Evolutionary conservation across 64 coral and sea anemone species (phyloP).

Genomic region (Catalaphyllia jardinei): DNA sequence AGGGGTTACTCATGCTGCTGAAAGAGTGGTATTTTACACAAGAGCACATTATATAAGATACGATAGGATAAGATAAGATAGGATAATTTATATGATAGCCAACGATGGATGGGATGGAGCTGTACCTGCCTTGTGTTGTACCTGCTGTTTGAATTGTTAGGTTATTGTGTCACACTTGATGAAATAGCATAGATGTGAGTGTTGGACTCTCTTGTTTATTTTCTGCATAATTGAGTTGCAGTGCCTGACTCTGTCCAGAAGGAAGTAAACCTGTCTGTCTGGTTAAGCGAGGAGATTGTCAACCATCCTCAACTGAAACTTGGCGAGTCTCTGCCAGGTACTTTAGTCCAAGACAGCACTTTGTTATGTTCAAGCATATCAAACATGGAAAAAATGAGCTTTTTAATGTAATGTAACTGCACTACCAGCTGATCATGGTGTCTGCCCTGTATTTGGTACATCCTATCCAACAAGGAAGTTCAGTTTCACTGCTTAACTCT

Average conservation of each 20-base stretch:
- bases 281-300: slow-evolving; percentile 6
- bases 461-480: slow-evolving; percentile 48
- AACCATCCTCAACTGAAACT: slow-evolving; percentile 1
- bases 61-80: too few relatives aligned
- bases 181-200: not conserved
- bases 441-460: slow-evolving; percentile 59
- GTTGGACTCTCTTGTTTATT: slow-evolving; percentile 14
- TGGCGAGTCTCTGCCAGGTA: slow-evolving; percentile 26
- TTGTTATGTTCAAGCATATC: slow-evolving; percentile 35
- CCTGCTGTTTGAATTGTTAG: slow-evolving; percentile 5
- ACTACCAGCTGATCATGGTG: slow-evolving; percentile 29
- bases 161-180: not conserved
- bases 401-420: slow-evolving; percentile 13
- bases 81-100: too few relatives aligned
- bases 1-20: not conserved
- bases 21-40: not conserved
- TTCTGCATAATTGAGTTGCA: slow-evolving; percentile 18
- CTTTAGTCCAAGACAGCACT: slow-evolving; percentile 46
- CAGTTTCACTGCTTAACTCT: slow-evolving; percentile 42
- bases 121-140: slow-evolving; percentile 1
- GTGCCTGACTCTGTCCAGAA: slow-evolving; percentile 22
- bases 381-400: slow-evolving; percentile 31
- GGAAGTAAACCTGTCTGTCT: slow-evolving; percentile 18
- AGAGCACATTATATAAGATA: not conserved
- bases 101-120: not conserved